phyloP scores from a whole-genome alignment of 2,888 invertebrate species.

The Metalampra italica region DNA sequence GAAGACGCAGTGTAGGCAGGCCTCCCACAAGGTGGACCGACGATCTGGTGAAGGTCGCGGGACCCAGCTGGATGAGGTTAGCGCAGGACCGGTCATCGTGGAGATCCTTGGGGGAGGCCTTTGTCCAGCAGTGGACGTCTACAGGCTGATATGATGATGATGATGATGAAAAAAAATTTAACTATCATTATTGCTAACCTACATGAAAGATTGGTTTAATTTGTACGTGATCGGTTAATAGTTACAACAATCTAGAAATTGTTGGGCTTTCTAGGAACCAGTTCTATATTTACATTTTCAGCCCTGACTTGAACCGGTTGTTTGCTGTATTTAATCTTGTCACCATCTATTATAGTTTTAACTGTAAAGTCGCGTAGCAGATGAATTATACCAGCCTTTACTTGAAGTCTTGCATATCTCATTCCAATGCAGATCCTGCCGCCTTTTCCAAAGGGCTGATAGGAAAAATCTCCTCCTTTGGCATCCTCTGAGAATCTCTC shows the following conservation, averaged over 20 bases:
- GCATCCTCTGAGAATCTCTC: slow-evolving; percentile 45
- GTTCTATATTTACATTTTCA: slow-evolving; percentile 13
- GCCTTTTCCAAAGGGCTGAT: slow-evolving; percentile 66
- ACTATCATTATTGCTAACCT: no score
- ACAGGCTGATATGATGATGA: no score
- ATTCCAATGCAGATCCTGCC: slow-evolving; percentile 60
- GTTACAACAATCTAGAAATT: neutral
- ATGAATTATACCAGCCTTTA: slow-evolving; percentile 18
- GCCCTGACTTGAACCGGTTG: slow-evolving; percentile 16
- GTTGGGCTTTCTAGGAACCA: slow-evolving; percentile 8
- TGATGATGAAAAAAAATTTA: no score
- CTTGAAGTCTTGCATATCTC: slow-evolving; percentile 37
- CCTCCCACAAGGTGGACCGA: no score
- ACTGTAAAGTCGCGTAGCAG: slow-evolving; percentile 17
- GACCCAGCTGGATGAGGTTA: no score
- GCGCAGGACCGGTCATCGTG: no score
- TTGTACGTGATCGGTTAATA: no score
- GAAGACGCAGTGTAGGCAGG: no score
- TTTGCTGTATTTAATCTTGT: slow-evolving; percentile 15
- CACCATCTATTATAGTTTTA: slow-evolving; percentile 10
- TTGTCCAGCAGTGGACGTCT: no score
- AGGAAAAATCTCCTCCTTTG: slow-evolving; percentile 35
- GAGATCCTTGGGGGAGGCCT: no score
- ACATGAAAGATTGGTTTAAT: no score
- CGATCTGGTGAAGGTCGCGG: no score